These are phyloP conservation scores for Pararge aegeria DNA, from an alignment of 1,140 invertebrate species.

Conservation along the genomic window DNA sequence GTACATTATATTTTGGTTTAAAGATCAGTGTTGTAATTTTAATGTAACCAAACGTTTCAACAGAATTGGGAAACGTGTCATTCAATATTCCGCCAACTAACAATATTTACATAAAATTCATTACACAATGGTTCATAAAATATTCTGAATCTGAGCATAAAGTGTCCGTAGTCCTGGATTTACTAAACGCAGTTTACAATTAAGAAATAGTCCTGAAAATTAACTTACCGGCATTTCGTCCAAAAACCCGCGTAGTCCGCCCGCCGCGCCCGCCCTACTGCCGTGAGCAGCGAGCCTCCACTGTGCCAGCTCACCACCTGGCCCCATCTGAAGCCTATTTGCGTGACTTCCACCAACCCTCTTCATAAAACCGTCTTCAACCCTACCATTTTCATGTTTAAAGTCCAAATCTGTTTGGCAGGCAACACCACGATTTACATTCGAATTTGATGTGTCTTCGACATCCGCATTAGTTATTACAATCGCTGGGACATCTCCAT, in stretches of 20 bases:
- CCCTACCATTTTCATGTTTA: conserved; percentile 35
- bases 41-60: background rate
- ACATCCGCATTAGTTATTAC: conserved; percentile 64
- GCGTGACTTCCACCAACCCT: conserved; percentile 63
- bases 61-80: background rate
- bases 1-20: no score
- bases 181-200: no score
- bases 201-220: background rate
- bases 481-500: conserved; percentile 45
- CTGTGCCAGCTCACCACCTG: conserved; percentile 71
- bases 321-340: conserved; percentile 65
- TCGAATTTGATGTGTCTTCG: conserved; percentile 72
- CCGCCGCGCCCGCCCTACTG: conserved; percentile 64
- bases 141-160: no score
- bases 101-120: background rate
- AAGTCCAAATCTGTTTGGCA: conserved; percentile 34
- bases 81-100: background rate
- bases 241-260: conserved; percentile 53
- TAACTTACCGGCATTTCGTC: conserved; percentile 68
- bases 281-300: conserved; percentile 54
- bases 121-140: no score
- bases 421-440: conserved; percentile 45
- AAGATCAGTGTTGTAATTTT: no score
- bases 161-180: no score
- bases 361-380: conserved; percentile 34